Base-by-base conservation (phyloP, 2,888 invertebrate species). In the Labia minor region DNA sequence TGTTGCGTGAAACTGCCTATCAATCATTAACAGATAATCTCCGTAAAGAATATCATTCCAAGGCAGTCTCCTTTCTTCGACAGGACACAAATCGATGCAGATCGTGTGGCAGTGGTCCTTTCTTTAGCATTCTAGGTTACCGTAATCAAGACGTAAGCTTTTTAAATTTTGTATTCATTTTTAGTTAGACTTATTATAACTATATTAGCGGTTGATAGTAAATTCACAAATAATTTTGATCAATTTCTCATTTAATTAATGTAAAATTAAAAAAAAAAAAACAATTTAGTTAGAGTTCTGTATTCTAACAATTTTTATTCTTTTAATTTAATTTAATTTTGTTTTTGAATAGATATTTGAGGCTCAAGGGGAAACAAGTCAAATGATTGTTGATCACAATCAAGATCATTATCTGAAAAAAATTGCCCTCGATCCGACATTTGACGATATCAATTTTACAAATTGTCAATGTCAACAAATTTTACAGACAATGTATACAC, bases 21-120 rank as follows among this genome's bases (percentile, higher is more conserved):
- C 82, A 84, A 68, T 75, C 86, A 63, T 74, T 86, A 61, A 85
- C 86, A 0, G 85, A 85, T 69, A 80, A 77, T 70, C 86, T 86
- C 72, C 85, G 85, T 74, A 80, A 81, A 61, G 83, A 84, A 68
- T 81, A 85, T 74, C 86, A 86, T 71, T 78, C 78, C 0, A 80
- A 82, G 67, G 84, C 85, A 0, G 75, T 85, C 20, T 75, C 81
- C 66, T 86, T 81, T 72, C 72, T 86, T 65, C 83, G 84, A 72
- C 81, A 81, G 6, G 81, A 83, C 72, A 83, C 85, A 0, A 78
- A 80, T 65, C 80, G 83, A 26, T 86, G 86, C 71, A 70, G 74
- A 1, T 73, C 79, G 0, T 86, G 86, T 70, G 85, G 85, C 0
- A 78, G 79, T 37, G 83, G 82, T 14, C 80, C 78, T 67, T 86